Base-by-base conservation (phyloP, 2,797 vertebrate species). In the Poecile montanus region DNA sequence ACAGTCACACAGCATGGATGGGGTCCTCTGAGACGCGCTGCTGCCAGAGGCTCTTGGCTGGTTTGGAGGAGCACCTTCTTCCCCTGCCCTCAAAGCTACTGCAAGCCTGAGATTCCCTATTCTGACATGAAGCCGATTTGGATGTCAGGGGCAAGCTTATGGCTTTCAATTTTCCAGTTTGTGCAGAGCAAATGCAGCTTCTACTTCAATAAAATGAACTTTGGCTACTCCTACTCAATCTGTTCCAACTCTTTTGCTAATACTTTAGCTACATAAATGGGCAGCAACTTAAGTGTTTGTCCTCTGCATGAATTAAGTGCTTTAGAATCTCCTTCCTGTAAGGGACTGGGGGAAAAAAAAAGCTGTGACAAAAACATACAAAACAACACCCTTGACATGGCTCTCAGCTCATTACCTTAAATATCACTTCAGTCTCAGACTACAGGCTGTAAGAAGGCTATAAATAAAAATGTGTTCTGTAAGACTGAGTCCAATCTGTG, bases 1-100 rank as follows among this genome's bases (percentile, higher is more conserved):
- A 94, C 89, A 68, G 81, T 95, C 94, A 97, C 95, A 97, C 93
- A 92, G 84, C 85, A 96, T 96, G 96, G 93, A 94, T 93, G 95
- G 83, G 84, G 81, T 66, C 94, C 89, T 88, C 93, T 89, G 93
- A 89, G 96, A 96, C 48, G 6, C 6, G 66, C 96, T 96, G 96
- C 93, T 94, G 91, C 32, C 92, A 56, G 81, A 89, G 87, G 85
- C 16, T 97, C 82, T 66, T 29, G 58, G 67, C 76, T 67, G 56
- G 16, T 63, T 81, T 92, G 91, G 89, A 75, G 73, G 76, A 94
- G 90, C 95, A 94, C 75, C 85, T 85, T 78, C 82, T 85, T 71
- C 58, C 73, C 72, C 89, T 84, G 66, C 32, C 42, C 54, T 76
- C 0, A 0, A 73, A 80, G 42, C 19, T 51, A 13, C 60, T 25